Conservation (phyloP, 2,888 invertebrate genomes). For the Drymonia ruficornis region DNA sequence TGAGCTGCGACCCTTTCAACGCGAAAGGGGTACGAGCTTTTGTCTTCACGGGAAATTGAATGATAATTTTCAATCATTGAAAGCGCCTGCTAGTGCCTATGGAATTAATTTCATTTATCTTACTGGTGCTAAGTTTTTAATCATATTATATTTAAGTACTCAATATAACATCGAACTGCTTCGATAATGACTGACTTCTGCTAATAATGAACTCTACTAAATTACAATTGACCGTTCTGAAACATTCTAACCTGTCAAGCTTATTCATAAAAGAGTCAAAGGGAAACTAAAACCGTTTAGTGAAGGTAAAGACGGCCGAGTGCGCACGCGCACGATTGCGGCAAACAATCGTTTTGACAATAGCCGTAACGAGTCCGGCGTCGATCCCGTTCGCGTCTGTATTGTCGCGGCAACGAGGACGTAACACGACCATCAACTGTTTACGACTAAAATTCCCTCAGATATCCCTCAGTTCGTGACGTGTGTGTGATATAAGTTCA, state of each 20-base stretch:
- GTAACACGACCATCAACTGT: slow-evolving; percentile 44
- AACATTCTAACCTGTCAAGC: slow-evolving; percentile 23
- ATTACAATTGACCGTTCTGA: slow-evolving; percentile 1
- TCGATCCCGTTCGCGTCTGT: slow-evolving; percentile 65
- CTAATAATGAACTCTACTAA: background rate
- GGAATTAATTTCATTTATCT: slow-evolving; percentile 9
- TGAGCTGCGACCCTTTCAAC: slow-evolving; percentile 64
- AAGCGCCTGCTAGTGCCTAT: slow-evolving; percentile 27
- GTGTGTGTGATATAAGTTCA: too few species aligned
- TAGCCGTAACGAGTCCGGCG: slow-evolving; percentile 69
- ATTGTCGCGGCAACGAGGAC: slow-evolving; percentile 59
- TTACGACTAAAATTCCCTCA: slow-evolving; percentile 32
- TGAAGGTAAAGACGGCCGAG: slow-evolving; percentile 48
- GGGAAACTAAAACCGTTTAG: slow-evolving; percentile 59
- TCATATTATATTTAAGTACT: too few species aligned
- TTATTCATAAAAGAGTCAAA: slow-evolving; percentile 40
- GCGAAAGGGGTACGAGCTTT: slow-evolving; percentile 58
- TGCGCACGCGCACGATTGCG: slow-evolving; percentile 60
- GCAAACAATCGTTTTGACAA: slow-evolving; percentile 72
- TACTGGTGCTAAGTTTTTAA: background rate
- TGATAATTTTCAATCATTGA: slow-evolving; percentile 47
- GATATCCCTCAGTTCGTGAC: slow-evolving; percentile 24
- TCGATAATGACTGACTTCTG: background rate
- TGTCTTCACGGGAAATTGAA: slow-evolving; percentile 55
- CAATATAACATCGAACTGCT: background rate